Evolutionary conservation across 2,888 invertebrate genomes (phyloP).

Genomic region (Ptychoptera contaminata): DNA sequence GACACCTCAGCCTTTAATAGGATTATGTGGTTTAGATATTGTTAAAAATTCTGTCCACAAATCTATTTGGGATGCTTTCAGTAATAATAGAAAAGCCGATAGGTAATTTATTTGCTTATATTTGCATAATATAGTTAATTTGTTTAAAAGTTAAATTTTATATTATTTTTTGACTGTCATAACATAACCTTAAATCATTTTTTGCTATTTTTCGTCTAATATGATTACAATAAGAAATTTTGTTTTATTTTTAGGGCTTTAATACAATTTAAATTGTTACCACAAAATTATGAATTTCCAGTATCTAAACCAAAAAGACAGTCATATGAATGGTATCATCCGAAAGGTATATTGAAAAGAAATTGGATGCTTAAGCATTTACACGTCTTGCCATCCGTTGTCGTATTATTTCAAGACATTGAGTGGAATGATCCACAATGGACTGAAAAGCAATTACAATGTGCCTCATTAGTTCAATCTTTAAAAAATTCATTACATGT

Average conservation of each 20-base stretch:
- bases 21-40: conserved; percentile 75
- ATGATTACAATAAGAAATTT: conserved; percentile 4
- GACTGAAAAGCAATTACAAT: conserved; percentile 90
- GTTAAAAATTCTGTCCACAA: conserved; percentile 74
- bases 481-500: conserved; percentile 37
- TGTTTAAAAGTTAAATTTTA: neutral
- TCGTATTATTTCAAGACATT: conserved; percentile 89
- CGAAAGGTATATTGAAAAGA: conserved; percentile 82
- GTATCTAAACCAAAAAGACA: conserved; percentile 71
- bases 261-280: conserved; percentile 67
- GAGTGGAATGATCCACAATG: conserved; percentile 94
- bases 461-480: conserved; percentile 75
- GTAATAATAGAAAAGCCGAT: conserved; percentile 63
- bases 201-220: neutral
- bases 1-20: conserved; percentile 74
- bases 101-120: conserved; percentile 13
- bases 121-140: neutral
- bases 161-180: neutral
- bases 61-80: conserved; percentile 87
- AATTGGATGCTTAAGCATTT: conserved; percentile 94
- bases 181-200: conserved; percentile 2
- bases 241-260: conserved; percentile 39
- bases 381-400: conserved; percentile 76
- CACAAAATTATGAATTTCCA: conserved; percentile 74
- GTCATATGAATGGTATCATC: conserved; percentile 91